A percentile compares a stretch with the other conserved stretches of the same genome.
phyloP scores from a whole-genome alignment of 2,797 vertebrate species.

The Sphaeramia orbicularis region DNA sequence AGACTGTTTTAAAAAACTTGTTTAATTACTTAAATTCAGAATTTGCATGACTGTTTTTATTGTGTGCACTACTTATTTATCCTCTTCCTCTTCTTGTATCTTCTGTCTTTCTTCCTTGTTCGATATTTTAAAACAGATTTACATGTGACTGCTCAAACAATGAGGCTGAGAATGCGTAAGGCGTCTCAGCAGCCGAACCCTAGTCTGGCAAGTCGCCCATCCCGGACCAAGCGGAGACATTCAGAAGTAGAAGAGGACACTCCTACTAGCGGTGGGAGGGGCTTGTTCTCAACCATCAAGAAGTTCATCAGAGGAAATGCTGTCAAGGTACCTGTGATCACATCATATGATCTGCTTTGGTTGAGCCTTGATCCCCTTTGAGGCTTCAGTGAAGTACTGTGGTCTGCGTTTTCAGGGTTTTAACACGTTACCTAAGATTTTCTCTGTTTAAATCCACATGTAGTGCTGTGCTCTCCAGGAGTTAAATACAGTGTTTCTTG shows the following conservation, averaged over 20 bases:
- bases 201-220: slow-evolving; percentile 86
- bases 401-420: background rate
- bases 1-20: slow-evolving; percentile 9
- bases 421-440: background rate
- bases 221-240: slow-evolving; percentile 93
- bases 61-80: background rate
- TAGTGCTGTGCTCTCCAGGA: slow-evolving; percentile 34
- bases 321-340: slow-evolving; percentile 87
- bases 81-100: background rate
- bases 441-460: slow-evolving; percentile 36
- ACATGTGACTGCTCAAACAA: slow-evolving; percentile 94
- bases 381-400: background rate
- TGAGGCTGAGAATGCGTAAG: slow-evolving; percentile 99
- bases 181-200: slow-evolving; percentile 94
- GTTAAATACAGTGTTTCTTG: slow-evolving; percentile 72
- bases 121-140: slow-evolving; percentile 81
- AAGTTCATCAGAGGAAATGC: slow-evolving; percentile 97
- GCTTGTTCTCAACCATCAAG: slow-evolving; percentile 96
- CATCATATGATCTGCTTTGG: background rate
- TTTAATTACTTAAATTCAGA: background rate
- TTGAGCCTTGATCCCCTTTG: background rate
- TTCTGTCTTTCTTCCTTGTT: slow-evolving; percentile 7
- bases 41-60: slow-evolving; percentile 3
- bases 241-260: slow-evolving; percentile 92
- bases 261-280: slow-evolving; percentile 87